Base-by-base conservation (phyloP, 2,113 vertebrate species). In the Amia ocellicauda region DNA sequence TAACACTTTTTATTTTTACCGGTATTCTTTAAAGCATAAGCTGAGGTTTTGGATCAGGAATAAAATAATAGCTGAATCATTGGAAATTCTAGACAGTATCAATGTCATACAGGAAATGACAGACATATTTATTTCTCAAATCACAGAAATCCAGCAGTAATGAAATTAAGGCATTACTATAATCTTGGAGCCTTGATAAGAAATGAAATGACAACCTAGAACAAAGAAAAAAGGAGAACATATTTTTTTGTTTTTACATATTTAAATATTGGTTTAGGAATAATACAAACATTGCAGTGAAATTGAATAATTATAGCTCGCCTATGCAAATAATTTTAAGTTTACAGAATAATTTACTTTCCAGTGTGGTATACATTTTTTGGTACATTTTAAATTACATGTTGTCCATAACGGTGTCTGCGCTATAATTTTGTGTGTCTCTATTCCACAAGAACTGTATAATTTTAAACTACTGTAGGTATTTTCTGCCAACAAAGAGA, bases 361-460 rank as follows among this genome's bases (percentile, higher is more conserved):
- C 86, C 88, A 86, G 85, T 90, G 86, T 86, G 83, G 89, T 91
- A 90, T 88, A 89, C 87, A 92, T 90, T 92, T 90, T 88, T 92
- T 86, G 86, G 89, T 91, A 86, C 86, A 83, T 89, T 89, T 89
- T 83, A 93, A 95, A 94, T 96, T 93, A 93, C 83, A 92, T 69
- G 90, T 91, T 97, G 93, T 94, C 92, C 88, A 88, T 89, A 83
- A 88, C 86, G 89, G 89, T 91, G 86, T 92, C 90, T 91, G 82
- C 86, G 89, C 91, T 93, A 86, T 93, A 91, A 94, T 94, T 94
- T 92, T 84, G 91, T 79, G 83, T 90, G 92, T 92, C 90, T 93
- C 88, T 91, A 89, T 88, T 90, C 90, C 83, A 87, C 85, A 89
- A 88, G 90, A 86, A 90, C 78, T 88, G 85, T 92, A 89, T 94